Evolutionary conservation across 92 coral and sea anemone species (phyloP), one percentile per base, ranked within the genome.

Genomic region (Epizoanthus ramosus): DNA sequence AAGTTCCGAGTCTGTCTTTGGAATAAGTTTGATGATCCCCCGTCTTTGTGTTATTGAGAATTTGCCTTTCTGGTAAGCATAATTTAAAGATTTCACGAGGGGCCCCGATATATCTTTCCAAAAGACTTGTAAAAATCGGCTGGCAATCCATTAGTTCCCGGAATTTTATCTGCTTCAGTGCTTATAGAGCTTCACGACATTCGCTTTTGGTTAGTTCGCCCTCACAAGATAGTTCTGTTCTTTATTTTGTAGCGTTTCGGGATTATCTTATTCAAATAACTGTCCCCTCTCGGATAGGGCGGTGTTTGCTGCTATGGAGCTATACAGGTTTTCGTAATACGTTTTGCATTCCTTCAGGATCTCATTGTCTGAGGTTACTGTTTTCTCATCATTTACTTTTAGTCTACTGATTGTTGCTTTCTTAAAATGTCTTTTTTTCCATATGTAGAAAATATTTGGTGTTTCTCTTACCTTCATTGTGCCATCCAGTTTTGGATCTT

Each of bases 1-100:
- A 22, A 83, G 90, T 45, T 88, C 84, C 2, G 60, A 52, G 47
- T 79, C 84, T 5, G 64, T 79, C 22, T 79, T 79, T n/a, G 84
- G 63, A 8, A 79, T 63, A 79, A 79, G 84, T 59, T 79, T 63
- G 68, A 79, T 57, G 25, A 79, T 39, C 45, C 84, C 59, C 1
- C 74, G 73, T 64, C 84, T 63, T 79, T 65, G 84, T 16, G 84
- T 37, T 65, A 79, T 24, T 33, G 83, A 58, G 22, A 65, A 75
- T 65, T 67, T 31, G 23, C 76, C 77, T 81, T 47, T 61, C 39
- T 63, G 63, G 33, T 63, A 53, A 61, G 85, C 70, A 7, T 47
- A 81, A 56, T 68, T 68, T 64, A 80, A 43, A 22, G 85, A 72
- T 15, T 53, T 68, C 53, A 56, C n/a, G 53, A 68, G 77, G 53